A percentile compares a stretch with the other conserved stretches of the same genome.
Evolutionary conservation across 2,113 vertebrate genomes (phyloP).

Genomic region (Eurystomus gularis): DNA sequence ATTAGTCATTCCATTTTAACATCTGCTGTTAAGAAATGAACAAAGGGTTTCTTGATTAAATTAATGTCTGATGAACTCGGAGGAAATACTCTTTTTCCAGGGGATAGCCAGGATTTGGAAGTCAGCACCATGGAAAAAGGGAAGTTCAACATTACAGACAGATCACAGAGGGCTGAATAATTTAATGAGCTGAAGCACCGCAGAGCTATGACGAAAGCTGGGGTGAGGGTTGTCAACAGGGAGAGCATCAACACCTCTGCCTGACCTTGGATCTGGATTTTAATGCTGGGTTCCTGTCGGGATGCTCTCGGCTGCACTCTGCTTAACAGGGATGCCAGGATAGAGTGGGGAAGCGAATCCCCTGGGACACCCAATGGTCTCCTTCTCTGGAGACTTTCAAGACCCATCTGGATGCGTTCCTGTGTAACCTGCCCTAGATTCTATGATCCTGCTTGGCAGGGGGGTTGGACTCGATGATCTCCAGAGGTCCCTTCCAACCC

Average conservation of each 20-base stretch:
- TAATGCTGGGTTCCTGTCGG: fast-evolving
- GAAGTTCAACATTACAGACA: fast-evolving
- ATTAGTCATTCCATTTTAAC: neutral
- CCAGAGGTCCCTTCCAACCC: too few species aligned
- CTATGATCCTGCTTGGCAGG: too few species aligned
- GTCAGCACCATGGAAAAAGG: neutral
- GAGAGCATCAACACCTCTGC: neutral
- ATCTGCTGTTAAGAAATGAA: neutral
- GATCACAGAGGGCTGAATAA: neutral
- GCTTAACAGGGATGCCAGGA: neutral
- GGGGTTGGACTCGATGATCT: too few species aligned
- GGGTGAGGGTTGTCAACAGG: neutral
- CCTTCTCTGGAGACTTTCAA: too few species aligned
- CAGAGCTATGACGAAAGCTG: neutral
- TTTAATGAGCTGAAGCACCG: fast-evolving
- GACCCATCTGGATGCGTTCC: too few species aligned
- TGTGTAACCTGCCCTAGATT: too few species aligned
- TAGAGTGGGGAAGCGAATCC: fast-evolving
- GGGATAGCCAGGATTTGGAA: neutral
- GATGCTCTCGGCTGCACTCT: neutral
- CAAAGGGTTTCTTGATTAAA: neutral
- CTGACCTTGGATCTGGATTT: neutral
- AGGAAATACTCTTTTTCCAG: neutral
- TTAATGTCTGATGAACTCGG: neutral
- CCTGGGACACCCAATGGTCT: fast-evolving